phyloP scores from a whole-genome alignment of 2,888 invertebrate species.

The Apocheima hispidaria region DNA sequence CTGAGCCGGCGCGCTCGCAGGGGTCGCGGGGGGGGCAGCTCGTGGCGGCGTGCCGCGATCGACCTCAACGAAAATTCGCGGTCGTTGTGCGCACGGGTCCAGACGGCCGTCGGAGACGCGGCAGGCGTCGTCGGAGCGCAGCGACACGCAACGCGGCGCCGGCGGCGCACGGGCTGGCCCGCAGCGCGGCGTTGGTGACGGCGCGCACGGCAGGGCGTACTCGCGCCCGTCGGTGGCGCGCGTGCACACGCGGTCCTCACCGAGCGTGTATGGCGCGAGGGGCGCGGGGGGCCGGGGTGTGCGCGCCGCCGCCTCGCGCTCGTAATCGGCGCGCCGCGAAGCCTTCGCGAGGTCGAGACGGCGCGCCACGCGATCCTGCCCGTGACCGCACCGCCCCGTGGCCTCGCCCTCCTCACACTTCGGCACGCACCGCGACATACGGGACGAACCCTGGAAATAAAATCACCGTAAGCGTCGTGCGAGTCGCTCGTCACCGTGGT shows the following conservation, averaged over 20 bases:
- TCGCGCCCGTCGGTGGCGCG: slow-evolving; percentile 57
- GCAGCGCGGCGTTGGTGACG: slow-evolving; percentile 34
- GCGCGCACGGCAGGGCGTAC: slow-evolving; percentile 44
- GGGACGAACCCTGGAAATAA: background rate
- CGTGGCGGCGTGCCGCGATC: slow-evolving; percentile 48
- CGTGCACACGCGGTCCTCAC: slow-evolving; percentile 50
- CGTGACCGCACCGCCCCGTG: slow-evolving; percentile 30
- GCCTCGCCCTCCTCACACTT: background rate
- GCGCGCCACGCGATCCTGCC: slow-evolving; percentile 51
- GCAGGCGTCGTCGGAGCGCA: slow-evolving; percentile 55
- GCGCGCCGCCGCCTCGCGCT: slow-evolving; percentile 44
- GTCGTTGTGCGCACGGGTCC: slow-evolving; percentile 64
- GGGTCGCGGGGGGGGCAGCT: slow-evolving; percentile 16
- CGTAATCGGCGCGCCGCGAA: slow-evolving; percentile 50
- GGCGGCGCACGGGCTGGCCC: slow-evolving; percentile 50
- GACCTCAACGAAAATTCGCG: slow-evolving; percentile 57
- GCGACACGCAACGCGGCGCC: slow-evolving; percentile 48
- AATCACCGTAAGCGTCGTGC: background rate
- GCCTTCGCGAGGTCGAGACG: slow-evolving; percentile 48
- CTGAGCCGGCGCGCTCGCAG: slow-evolving; percentile 4
- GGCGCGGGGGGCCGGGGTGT: slow-evolving; percentile 17
- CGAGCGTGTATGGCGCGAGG: slow-evolving; percentile 40
- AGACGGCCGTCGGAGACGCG: slow-evolving; percentile 37
- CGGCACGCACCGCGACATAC: background rate
- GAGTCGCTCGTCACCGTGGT: background rate